Evolutionary conservation across 2,888 invertebrate species (phyloP), one percentile per base, ranked within the genome.

Genomic region (Synergus japonicus): DNA sequence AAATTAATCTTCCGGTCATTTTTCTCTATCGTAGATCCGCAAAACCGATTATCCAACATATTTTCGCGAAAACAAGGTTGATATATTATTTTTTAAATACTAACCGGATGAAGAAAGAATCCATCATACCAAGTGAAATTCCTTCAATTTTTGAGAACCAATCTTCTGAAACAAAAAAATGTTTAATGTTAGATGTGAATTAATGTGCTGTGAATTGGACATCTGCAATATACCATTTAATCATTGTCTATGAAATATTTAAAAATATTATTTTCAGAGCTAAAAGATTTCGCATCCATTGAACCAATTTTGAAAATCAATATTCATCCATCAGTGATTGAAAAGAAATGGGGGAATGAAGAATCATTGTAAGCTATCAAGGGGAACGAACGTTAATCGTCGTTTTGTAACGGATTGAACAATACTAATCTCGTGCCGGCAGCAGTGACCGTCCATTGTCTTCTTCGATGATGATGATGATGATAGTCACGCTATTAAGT

Each of bases 351-450:
- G 82, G 79, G 81, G 2, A 29, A 80, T 82, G 80, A 76, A 78
- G 66, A 81, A 82, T 83, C 82, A 78, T 79, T 78, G 78, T 67
- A 78, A 84, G 80, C 80, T 81, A 77, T 80, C 81, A 79, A 79
- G 83, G 79, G 78, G 80, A 82, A 83, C 79, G 83, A 78, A 80
- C 83, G 79, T 78, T 84, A 85, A 84, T 85, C 86, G 81, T 78
- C 81, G 83, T 81, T 82, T 83, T 83, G 83, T 85, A 85, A 85
- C 83, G 83, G 83, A 83, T 78, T 81, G 67, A 82, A 85, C 85
- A 86, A 86, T 86, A 81, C 79, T 78, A 58, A 67, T 29, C 64
- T 77, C 76, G 80, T 80, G 79, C 81, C 76, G 46, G 44, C 77
- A 69, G 80, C 77, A 69, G 80, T 81, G 84, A 83, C 81, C 77